Evolutionary conservation across 2,888 invertebrate species (phyloP), one percentile per base, ranked within the genome.

Genomic region (Barypeithes pellucidus): DNA sequence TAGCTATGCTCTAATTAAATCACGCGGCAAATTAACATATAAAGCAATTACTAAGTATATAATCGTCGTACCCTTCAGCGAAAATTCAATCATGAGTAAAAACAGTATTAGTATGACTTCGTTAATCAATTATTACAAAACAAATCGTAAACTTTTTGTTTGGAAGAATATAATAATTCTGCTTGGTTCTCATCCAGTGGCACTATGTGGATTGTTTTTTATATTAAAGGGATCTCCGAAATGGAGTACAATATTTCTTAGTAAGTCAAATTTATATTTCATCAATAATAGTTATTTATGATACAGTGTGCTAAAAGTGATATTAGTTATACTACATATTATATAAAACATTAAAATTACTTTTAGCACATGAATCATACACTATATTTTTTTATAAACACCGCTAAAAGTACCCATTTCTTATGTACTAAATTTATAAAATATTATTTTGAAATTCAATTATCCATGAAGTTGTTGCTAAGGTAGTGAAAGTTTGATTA

Each of bases 91-190:
- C n/a, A 24, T n/a, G n/a, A 0, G n/a, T 7, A 22, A 24, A 52
- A 52, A 24, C 14, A 52, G 52, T 52, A 52, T 52, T 52, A 52
- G 8, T 14, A 52, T 52, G 52, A 52, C 1, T 11, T 52, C 52
- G 22, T 24, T 22, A 14, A 24, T 24, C 22, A 52, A 24, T 24
- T 52, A 24, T 12, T 52, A 52, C 12, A 22, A 14, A 52, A 8
- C 3, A 14, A 52, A 52, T 24, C 12, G 14, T 24, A 52, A 52
- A 24, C 14, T 52, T 7, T 52, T 93, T 57, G 95, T 95, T 5
- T 96, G 95, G 95, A 89, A 93, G 77, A 96, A 95, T 83, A 93
- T 95, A 60, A 85, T 92, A n/a, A 88, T 93, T 0, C 95, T 95
- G 82, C 87, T 88, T 8, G 93, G 92, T 82, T 89, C 95, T 73